Evolutionary conservation across 2,113 vertebrate species (phyloP), one percentile per base, ranked within the genome.

Genomic region (Entosphenus tridentatus): DNA sequence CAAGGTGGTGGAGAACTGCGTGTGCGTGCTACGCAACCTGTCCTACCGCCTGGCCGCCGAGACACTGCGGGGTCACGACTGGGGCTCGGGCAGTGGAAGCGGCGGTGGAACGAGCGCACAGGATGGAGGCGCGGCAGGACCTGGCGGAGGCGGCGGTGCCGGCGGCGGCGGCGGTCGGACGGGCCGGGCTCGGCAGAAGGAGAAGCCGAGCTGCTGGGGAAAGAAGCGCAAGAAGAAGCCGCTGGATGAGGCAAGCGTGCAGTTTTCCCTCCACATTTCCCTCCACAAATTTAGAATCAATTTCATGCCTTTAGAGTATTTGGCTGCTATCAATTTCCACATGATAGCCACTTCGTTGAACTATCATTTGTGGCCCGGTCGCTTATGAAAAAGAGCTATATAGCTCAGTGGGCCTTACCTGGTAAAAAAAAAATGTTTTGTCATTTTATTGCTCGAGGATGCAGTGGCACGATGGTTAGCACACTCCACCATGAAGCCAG

Each of bases 161-260:
- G 39, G 39, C 39, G 39, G 21, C 39, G 39, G 21, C 21, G 21
- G 39, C 39, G 6, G 39, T 39, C 39, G 39, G 39, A 39, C 39
- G 6, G 39, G 39, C 39, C 39, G 39, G 62, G 62, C n/a, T 16
- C 8, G 10, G 62, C n/a, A 65, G n/a, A 65, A 65, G 18, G 88
- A 95, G 74, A 89, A 87, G 1, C 87, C 90, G 13, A 89, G 89
- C 73, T 96, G 90, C 79, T 98, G 93, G 90, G 87, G 89, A 3
- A 86, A 87, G 71, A 98, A 96, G 75, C 95, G 90, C 75, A 98
- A 89, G 75, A 97, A 95, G 81, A 97, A 93, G 77, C 62, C 62
- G 21, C 62, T 16, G 62, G 62, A 65, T n/a, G 62, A 65, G 62
- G 62, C 21, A 65, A 16, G 8, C 62, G n/a, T 16, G 8, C 8